Evolutionary conservation across 2,797 vertebrate species (phyloP).

Genomic region (Aplochiton taeniatus): DNA sequence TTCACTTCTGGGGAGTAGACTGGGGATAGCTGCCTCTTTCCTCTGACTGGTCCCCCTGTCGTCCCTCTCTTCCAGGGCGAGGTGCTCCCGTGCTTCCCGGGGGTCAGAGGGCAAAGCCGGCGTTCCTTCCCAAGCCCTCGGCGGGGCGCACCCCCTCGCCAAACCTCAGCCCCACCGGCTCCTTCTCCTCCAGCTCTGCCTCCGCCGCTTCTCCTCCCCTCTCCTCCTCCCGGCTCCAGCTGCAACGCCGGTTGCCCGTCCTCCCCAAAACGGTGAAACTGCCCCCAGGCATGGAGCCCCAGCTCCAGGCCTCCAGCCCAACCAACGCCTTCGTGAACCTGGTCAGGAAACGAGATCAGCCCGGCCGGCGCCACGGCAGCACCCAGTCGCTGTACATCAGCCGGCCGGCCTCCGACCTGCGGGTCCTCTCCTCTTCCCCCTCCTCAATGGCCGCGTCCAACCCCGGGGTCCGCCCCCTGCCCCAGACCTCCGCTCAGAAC

Average conservation of each 20-base stretch:
- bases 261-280: conserved; percentile 87
- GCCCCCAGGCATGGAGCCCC: conserved; percentile 73
- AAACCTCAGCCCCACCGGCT: conserved; percentile 46
- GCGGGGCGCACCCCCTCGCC: conserved; percentile 31
- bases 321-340: conserved; percentile 18
- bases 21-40: not conserved
- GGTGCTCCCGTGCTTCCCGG: conserved; percentile 23
- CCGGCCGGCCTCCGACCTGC: conserved; percentile 56
- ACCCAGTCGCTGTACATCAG: conserved; percentile 85
- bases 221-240: conserved; percentile 67
- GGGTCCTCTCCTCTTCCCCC: conserved; percentile 58
- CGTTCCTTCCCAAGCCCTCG: conserved; percentile 47
- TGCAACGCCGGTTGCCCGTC: conserved; percentile 82
- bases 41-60: not conserved
- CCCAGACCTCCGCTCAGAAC: conserved; percentile 42
- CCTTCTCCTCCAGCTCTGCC: conserved; percentile 48
- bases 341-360: conserved; percentile 75
- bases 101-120: conserved; percentile 48
- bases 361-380: conserved; percentile 82
- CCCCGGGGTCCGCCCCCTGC: conserved; percentile 36
- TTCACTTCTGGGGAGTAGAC: not conserved
- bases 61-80: conserved; percentile 54
- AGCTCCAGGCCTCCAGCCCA: conserved; percentile 21
- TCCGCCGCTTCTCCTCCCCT: conserved; percentile 49
- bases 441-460: conserved; percentile 61